Evolutionary conservation across 2,797 vertebrate species (phyloP).

Genomic region (Eulemur rubriventer): DNA sequence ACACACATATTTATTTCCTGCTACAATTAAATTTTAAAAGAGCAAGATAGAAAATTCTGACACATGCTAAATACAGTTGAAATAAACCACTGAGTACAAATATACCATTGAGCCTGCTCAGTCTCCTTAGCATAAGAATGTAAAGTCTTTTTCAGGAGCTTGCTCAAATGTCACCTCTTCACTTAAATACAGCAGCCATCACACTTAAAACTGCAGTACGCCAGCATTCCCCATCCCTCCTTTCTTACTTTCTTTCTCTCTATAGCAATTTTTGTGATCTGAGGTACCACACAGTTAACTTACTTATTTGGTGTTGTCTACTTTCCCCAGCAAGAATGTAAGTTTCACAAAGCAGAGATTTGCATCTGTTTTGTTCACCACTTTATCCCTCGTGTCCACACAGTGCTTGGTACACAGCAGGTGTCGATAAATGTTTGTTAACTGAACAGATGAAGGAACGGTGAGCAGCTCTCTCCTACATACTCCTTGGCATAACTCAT

Average conservation of each 20-base stretch:
- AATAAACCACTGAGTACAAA: neutral
- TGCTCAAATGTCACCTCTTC: neutral
- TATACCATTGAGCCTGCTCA: neutral
- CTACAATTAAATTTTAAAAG: constrained; percentile 39
- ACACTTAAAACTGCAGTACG: neutral
- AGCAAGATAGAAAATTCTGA: neutral
- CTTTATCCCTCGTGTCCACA: neutral
- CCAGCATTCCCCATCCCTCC: neutral
- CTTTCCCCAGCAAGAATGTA: neutral
- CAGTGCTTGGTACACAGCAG: neutral
- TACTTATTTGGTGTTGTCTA: neutral
- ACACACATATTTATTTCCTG: neutral
- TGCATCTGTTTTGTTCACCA: neutral
- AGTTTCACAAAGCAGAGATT: neutral
- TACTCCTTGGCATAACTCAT: neutral
- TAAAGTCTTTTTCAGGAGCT: neutral
- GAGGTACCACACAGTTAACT: neutral
- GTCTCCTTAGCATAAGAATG: neutral
- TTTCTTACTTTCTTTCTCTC: neutral
- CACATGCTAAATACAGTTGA: neutral
- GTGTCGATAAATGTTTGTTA: neutral
- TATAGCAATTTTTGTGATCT: neutral
- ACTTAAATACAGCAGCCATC: neutral
- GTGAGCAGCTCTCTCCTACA: neutral
- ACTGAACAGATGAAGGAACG: neutral